phyloP scores from a whole-genome alignment of 2,888 invertebrate genomes.

The Dryobotodes eremita region DNA sequence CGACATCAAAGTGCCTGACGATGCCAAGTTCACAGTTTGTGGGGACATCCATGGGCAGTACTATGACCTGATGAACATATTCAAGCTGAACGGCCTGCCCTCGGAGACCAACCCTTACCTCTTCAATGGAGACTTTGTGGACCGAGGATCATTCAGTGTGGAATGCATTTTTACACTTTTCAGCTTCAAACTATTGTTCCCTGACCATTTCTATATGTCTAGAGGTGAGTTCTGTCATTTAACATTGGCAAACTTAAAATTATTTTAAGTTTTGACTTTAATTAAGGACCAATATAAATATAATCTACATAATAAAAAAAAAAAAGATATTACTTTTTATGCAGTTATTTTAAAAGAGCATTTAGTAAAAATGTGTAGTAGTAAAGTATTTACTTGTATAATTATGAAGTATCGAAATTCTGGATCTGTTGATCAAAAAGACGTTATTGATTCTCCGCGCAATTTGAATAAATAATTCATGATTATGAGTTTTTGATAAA shows the following conservation, averaged over 20 bases:
- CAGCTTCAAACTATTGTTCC: constrained; percentile 98
- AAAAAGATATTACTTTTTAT: not conserved
- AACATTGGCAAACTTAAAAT: not conserved
- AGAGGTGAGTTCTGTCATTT: constrained; percentile 93
- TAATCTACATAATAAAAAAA: not conserved
- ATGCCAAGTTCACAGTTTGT: constrained; percentile 98
- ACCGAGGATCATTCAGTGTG: constrained; percentile 99
- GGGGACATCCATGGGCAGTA: constrained; percentile 99
- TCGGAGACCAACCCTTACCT: constrained; percentile 98
- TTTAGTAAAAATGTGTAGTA: not conserved
- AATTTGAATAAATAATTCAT: not conserved
- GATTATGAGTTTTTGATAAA: not conserved
- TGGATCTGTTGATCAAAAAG: not conserved
- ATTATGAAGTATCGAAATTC: not conserved
- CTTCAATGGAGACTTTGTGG: constrained; percentile 99
- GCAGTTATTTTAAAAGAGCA: not conserved
- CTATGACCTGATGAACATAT: constrained; percentile 99
- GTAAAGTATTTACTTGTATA: not conserved
- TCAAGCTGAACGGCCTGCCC: constrained; percentile 98
- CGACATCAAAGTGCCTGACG: constrained; percentile 96
- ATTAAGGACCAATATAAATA: not conserved
- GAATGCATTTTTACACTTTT: constrained; percentile 99
- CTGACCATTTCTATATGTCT: constrained; percentile 99
- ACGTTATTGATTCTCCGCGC: not conserved
- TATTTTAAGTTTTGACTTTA: not conserved